These are phyloP conservation scores for Osmerus mordax DNA, from an alignment of 2,113 vertebrate genomes.

Conservation along the genomic window DNA sequence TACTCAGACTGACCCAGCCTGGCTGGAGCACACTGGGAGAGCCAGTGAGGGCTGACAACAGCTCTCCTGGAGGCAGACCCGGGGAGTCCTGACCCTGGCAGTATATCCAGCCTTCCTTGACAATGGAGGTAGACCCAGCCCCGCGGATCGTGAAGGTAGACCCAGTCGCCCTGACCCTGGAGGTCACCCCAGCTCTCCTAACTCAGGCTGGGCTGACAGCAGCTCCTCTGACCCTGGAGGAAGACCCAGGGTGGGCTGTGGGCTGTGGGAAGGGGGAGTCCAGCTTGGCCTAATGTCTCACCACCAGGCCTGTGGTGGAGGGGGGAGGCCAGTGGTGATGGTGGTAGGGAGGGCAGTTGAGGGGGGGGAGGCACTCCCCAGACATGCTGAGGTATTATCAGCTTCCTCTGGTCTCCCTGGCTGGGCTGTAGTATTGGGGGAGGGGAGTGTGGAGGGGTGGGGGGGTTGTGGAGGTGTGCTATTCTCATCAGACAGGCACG, in stretches of 20 bases:
- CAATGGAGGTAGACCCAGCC: too few species aligned
- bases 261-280: too few species aligned
- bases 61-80: not conserved
- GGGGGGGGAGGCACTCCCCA: not conserved
- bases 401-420: conserved; percentile 30
- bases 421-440: conserved; percentile 24
- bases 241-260: too few species aligned
- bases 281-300: not conserved
- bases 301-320: not conserved
- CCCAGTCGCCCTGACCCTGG: conserved; percentile 14
- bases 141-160: conserved; percentile 4
- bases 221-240: too few species aligned
- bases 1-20: conserved; percentile 24
- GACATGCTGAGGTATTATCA: conserved; percentile 22
- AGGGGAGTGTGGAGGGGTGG: conserved; percentile 23
- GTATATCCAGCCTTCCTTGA: not conserved
- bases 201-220: not conserved
- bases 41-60: conserved; percentile 5
- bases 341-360: not conserved
- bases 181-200: conserved; percentile 3
- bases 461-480: conserved; percentile 58
- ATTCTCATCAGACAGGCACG: conserved; percentile 67
- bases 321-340: not conserved
- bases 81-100: not conserved
- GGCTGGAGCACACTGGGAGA: conserved; percentile 41